phyloP scores from a whole-genome alignment of 2,797 vertebrate genomes.

The Alfaro cultratus region DNA sequence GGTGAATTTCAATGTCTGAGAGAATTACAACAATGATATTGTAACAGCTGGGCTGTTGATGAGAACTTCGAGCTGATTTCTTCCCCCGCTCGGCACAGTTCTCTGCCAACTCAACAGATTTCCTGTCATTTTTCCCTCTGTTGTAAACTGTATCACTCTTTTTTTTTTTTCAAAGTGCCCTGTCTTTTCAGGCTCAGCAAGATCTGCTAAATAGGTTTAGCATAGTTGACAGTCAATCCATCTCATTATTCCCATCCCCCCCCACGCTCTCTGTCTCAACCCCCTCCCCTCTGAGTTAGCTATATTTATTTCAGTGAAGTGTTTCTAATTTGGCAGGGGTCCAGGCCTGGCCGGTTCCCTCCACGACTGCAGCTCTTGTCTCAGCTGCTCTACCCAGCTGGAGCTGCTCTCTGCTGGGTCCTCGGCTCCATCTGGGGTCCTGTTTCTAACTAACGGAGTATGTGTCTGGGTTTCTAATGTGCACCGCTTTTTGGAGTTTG shows the following conservation, averaged over 20 bases:
- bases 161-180: conserved; percentile 41
- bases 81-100: conserved; percentile 67
- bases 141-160: conserved; percentile 55
- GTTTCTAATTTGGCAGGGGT: conserved; percentile 82
- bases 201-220: conserved; percentile 60
- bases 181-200: conserved; percentile 40
- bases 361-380: conserved; percentile 83
- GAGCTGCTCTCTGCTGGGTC: conserved; percentile 80
- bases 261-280: conserved; percentile 37
- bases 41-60: conserved; percentile 79
- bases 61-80: conserved; percentile 74
- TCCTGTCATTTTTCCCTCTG: conserved; percentile 26
- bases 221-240: conserved; percentile 63
- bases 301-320: conserved; percentile 85
- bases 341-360: conserved; percentile 81
- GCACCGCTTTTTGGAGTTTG: conserved; percentile 44
- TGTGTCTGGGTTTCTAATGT: conserved; percentile 35
- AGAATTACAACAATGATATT: conserved; percentile 64
- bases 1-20: conserved; percentile 63
- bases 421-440: conserved; percentile 83
- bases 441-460: conserved; percentile 39
- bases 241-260: conserved; percentile 58
- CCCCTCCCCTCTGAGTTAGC: conserved; percentile 62
- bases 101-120: conserved; percentile 69
- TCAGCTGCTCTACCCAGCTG: conserved; percentile 87